These are phyloP conservation scores for Spodoptera frugiperda DNA, from an alignment of 1,140 invertebrate genomes.

Conservation along the genomic window DNA sequence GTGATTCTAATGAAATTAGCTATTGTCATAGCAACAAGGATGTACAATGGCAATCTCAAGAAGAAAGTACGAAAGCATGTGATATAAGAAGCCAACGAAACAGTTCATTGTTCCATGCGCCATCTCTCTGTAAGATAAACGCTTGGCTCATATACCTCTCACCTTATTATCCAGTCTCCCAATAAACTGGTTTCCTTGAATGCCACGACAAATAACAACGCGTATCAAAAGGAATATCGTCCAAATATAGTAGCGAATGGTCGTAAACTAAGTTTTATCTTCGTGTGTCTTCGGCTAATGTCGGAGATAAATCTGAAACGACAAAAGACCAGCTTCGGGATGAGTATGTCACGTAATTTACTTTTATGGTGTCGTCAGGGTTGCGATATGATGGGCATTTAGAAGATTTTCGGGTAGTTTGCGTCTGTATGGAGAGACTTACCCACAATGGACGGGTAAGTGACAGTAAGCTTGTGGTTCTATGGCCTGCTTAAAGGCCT, in stretches of 20 bases:
- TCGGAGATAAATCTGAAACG: slow-evolving; percentile 45
- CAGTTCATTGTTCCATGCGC: not conserved
- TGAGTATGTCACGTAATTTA: slow-evolving; percentile 44
- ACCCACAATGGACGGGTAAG: not conserved
- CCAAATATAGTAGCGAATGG: slow-evolving; percentile 39
- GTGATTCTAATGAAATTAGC: too few relatives aligned
- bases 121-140: not conserved
- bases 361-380: slow-evolving; percentile 41
- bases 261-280: slow-evolving; percentile 48
- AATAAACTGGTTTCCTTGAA: slow-evolving; percentile 38
- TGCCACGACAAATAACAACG: slow-evolving; percentile 38
- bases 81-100: too few relatives aligned
- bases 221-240: slow-evolving; percentile 35
- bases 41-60: too few relatives aligned
- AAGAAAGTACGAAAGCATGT: too few relatives aligned
- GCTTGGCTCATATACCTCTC: slow-evolving; percentile 6
- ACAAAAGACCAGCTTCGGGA: slow-evolving; percentile 47
- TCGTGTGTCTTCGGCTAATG: slow-evolving; percentile 44
- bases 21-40: too few relatives aligned
- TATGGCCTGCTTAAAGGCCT: not conserved
- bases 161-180: slow-evolving; percentile 23
- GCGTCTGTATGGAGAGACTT: slow-evolving; percentile 24
- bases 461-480: not conserved
- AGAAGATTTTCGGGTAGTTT: slow-evolving; percentile 36
- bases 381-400: slow-evolving; percentile 39